A percentile compares a stretch with the other conserved stretches of the same genome.
These are phyloP conservation scores for Leptinotarsa rubiginosa DNA, from an alignment of 2,888 invertebrate genomes.

Conservation along the genomic window DNA sequence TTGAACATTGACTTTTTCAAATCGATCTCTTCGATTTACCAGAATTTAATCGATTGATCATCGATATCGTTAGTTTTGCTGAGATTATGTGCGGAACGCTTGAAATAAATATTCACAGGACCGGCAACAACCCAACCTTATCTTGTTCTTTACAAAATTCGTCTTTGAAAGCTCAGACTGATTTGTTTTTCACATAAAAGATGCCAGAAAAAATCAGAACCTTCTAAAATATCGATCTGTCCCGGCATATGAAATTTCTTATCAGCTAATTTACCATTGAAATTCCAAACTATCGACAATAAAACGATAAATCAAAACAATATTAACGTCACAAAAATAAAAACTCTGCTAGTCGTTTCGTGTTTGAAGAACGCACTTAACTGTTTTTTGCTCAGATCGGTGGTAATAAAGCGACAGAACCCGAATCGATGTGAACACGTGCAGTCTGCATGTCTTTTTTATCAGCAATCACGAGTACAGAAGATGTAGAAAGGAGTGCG, in stretches of 20 bases:
- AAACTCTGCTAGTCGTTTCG: background rate
- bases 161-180: background rate
- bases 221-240: background rate
- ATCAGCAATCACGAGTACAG: background rate
- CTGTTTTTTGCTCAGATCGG: background rate
- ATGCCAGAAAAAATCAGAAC: conserved; percentile 17
- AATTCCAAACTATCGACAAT: background rate
- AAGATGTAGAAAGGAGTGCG: background rate
- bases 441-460: background rate
- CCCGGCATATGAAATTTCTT: background rate
- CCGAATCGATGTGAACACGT: background rate
- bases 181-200: conserved; percentile 8
- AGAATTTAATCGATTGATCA: conserved; percentile 11
- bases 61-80: conserved; percentile 7
- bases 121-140: too few relatives aligned
- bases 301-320: background rate
- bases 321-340: background rate
- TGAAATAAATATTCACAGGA: too few relatives aligned
- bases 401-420: background rate
- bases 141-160: conserved; percentile 21
- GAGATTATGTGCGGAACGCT: too few relatives aligned
- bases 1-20: background rate
- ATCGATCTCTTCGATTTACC: conserved; percentile 21
- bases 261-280: background rate
- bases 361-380: background rate